Percentiles rank a stretch among this genome's conserved stretches.
These are phyloP conservation scores for Drosophila quinaria DNA, from an alignment of 2,888 invertebrate species.

Conservation along the genomic window DNA sequence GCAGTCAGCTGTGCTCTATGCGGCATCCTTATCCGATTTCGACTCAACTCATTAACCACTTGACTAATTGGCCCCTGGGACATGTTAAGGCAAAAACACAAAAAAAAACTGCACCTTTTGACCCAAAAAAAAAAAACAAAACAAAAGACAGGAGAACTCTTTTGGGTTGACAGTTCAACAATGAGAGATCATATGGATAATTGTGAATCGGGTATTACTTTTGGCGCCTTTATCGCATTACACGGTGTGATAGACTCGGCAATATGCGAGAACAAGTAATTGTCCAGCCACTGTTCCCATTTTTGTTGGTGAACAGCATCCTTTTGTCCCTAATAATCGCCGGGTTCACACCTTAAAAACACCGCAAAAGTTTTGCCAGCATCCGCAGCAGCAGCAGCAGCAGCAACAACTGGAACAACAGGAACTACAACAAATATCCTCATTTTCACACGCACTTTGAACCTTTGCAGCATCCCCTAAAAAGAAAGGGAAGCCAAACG, in stretches of 20 bases:
- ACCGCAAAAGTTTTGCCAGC: conserved; percentile 73
- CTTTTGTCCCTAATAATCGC: conserved; percentile 62
- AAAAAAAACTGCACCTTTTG: conserved; percentile 53
- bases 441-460: conserved; percentile 82
- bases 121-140: conserved; percentile 69
- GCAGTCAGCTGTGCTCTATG: conserved; percentile 31
- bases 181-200: conserved; percentile 64
- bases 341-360: conserved; percentile 69
- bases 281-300: conserved; percentile 43
- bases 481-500: conserved; percentile 2
- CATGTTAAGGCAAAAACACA: neutral
- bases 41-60: conserved; percentile 80
- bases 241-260: conserved; percentile 39
- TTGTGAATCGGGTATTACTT: conserved; percentile 43
- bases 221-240: conserved; percentile 75
- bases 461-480: conserved; percentile 78
- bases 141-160: neutral
- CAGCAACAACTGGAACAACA: conserved; percentile 40
- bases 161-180: conserved; percentile 51
- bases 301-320: conserved; percentile 40
- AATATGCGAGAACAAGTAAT: conserved; percentile 27
- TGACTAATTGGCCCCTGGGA: conserved; percentile 74
- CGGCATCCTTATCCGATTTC: conserved; percentile 62
- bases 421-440: conserved; percentile 65
- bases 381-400: conserved; percentile 46